Evolutionary conservation across 2,888 invertebrate species (phyloP).

Genomic region (Sarcophaga subvicina): DNA sequence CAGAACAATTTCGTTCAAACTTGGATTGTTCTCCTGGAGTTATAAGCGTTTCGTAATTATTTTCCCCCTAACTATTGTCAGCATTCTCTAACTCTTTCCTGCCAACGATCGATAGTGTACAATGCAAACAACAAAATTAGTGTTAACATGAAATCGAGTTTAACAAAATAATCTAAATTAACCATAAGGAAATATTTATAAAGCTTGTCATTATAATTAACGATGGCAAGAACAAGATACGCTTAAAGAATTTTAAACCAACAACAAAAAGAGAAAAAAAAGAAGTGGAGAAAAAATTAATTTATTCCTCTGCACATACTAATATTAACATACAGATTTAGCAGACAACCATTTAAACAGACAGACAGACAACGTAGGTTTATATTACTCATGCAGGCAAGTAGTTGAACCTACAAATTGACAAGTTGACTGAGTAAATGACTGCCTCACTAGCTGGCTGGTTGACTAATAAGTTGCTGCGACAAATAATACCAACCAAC

Average conservation of each 20-base stretch:
- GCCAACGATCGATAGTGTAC: too few relatives aligned
- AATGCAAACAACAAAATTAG: neutral
- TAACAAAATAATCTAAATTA: slow-evolving; percentile 6
- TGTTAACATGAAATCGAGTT: neutral
- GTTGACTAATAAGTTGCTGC: slow-evolving; percentile 52
- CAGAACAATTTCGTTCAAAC: too few relatives aligned
- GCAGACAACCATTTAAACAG: too few relatives aligned
- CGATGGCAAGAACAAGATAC: slow-evolving; percentile 12
- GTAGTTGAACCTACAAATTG: slow-evolving; percentile 38
- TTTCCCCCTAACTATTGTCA: too few relatives aligned
- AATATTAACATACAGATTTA: slow-evolving; percentile 19
- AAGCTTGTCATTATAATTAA: slow-evolving; percentile 41
- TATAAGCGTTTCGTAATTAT: too few relatives aligned
- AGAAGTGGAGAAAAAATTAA: neutral
- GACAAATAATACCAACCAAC: slow-evolving; percentile 57
- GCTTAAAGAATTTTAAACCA: slow-evolving; percentile 39
- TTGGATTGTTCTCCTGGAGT: too few relatives aligned
- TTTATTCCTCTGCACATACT: neutral
- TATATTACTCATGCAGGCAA: neutral
- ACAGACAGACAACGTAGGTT: neutral
- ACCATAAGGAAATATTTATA: neutral
- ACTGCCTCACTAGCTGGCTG: neutral
- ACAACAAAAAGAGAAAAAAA: too few relatives aligned
- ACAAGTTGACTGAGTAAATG: slow-evolving; percentile 31
- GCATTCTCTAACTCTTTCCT: too few relatives aligned